A percentile compares a stretch with the other conserved stretches of the same genome.
Conservation (phyloP, 2,797 vertebrate genomes). For the Pampus argenteus region DNA sequence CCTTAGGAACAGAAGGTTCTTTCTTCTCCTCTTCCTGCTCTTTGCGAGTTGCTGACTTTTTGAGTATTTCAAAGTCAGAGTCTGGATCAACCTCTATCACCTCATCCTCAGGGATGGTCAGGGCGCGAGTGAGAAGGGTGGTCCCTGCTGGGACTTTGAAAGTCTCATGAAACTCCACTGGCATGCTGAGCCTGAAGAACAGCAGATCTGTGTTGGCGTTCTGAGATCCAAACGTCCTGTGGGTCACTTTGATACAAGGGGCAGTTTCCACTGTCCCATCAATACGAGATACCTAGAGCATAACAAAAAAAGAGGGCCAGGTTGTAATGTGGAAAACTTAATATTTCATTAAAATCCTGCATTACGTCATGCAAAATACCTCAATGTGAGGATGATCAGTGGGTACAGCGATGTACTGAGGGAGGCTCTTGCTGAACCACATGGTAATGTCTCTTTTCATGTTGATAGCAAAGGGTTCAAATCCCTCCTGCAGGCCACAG, state of each 20-base stretch:
- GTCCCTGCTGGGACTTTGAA: slow-evolving; percentile 90
- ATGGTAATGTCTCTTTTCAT: slow-evolving; percentile 95
- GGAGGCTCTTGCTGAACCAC: slow-evolving; percentile 98
- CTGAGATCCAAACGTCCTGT: slow-evolving; percentile 92
- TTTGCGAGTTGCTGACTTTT: slow-evolving; percentile 89
- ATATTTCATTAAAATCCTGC: not conserved
- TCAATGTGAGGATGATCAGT: slow-evolving; percentile 92
- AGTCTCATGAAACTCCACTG: slow-evolving; percentile 92
- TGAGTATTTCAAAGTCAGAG: slow-evolving; percentile 93
- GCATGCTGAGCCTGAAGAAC: slow-evolving; percentile 93
- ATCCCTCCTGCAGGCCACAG: slow-evolving; percentile 96
- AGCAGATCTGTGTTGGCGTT: slow-evolving; percentile 91
- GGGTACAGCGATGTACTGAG: slow-evolving; percentile 88
- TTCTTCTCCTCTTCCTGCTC: slow-evolving; percentile 91
- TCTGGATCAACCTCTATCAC: slow-evolving; percentile 90
- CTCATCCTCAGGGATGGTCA: slow-evolving; percentile 91
- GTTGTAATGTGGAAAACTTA: not conserved
- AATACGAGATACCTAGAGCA: slow-evolving; percentile 87
- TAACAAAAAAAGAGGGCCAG: not conserved
- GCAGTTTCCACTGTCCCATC: slow-evolving; percentile 94
- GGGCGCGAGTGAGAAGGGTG: slow-evolving; percentile 88
- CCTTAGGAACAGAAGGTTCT: slow-evolving; percentile 80
- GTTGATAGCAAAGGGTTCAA: slow-evolving; percentile 95
- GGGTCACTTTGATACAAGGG: slow-evolving; percentile 91
- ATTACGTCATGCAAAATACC: slow-evolving; percentile 71